Evolutionary conservation across 2,113 vertebrate species (phyloP).

Genomic region (Eubucco bourcierii): DNA sequence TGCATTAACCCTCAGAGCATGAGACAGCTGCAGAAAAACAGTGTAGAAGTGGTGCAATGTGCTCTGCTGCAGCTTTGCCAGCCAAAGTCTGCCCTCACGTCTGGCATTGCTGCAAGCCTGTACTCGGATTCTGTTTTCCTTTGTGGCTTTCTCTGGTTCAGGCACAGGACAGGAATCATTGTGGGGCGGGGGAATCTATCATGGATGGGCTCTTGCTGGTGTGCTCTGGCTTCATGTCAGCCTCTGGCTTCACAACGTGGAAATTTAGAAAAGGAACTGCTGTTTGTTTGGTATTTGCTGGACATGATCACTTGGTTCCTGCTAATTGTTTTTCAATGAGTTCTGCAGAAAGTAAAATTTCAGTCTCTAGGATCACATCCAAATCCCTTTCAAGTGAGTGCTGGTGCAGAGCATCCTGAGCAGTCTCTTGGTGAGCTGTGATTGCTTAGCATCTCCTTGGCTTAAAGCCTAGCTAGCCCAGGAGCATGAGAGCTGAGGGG

Average conservation of each 20-base stretch:
- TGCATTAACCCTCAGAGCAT: background rate
- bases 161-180: background rate
- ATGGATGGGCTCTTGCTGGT: fast-evolving
- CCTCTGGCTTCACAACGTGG: background rate
- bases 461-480: background rate
- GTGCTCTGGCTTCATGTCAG: background rate
- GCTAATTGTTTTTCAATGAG: fast-evolving
- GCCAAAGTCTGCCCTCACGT: background rate
- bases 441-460: background rate
- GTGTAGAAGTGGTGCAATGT: background rate
- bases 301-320: background rate
- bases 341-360: background rate
- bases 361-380: background rate
- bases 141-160: background rate
- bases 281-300: background rate
- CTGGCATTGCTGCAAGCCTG: background rate
- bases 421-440: background rate
- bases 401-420: background rate
- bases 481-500: background rate
- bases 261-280: background rate
- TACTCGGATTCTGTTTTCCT: background rate
- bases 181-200: background rate
- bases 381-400: background rate
- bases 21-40: background rate
- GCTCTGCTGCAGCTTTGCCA: constrained; percentile 15